Evolutionary conservation across 2,888 invertebrate genomes (phyloP), one percentile per base, ranked within the genome.

Genomic region (Apodemia duryi): DNA sequence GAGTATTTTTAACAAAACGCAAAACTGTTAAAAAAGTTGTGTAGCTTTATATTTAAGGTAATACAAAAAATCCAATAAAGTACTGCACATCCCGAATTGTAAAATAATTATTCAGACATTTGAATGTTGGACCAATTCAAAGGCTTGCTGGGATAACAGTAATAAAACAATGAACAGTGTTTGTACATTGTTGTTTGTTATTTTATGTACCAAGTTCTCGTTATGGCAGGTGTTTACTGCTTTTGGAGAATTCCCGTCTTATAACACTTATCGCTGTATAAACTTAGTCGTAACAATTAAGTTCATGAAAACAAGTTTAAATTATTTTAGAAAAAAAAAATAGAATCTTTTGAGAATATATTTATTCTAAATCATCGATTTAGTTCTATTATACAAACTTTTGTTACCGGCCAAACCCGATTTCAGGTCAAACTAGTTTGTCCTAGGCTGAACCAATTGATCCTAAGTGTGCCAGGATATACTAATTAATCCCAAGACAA

Each of bases 171-270:
- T 10, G 29, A 57, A 32, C 57, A 57, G 10, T 57, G 57, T 57
- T 57, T 57, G 57, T 29, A 57, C 57, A 57, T 57, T 57, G 32
- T 57, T 57, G 57, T 13, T 57, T 57, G 57, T 57, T 57, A 57
- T 57, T 57, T 57, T 57, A 57, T 29, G 54, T 57, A 57, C 32
- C 11, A 57, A 57, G 28, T 57, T 57, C 29, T 29, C 54, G 54
- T 57, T 29, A 57, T 28, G 32, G 54, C 29, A 57, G 54, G 54
- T 57, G 54, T 57, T 57, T 32, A 32, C 54, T 13, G 54, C 29
- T 57, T 32, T 57, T 13, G 7, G 52, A 57, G 10, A 57, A 11
- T 57, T 29, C 29, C 29, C 54, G 13, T 29, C 29, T 32, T 29
- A 57, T 29, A 32, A 29, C 54, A 57, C 54, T 54, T 54, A 54